These are phyloP conservation scores for Microplitis mediator DNA, from an alignment of 1,140 invertebrate genomes.

Conservation along the genomic window DNA sequence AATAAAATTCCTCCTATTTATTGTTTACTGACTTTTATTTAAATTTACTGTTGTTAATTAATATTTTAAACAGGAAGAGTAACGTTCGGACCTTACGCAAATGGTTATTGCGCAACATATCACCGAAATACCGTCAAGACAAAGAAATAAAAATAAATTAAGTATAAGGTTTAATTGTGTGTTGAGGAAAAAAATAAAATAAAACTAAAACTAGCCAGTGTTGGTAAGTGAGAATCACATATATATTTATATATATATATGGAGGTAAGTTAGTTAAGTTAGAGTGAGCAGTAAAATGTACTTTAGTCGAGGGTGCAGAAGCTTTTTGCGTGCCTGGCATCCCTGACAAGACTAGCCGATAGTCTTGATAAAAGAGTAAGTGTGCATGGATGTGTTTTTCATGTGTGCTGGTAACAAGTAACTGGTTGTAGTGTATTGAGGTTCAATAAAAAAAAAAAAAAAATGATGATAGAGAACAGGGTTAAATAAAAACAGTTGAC, in stretches of 20 bases:
- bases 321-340: background rate
- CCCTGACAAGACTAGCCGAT: background rate
- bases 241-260: background rate
- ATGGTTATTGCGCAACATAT: slow-evolving; percentile 52
- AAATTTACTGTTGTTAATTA: background rate
- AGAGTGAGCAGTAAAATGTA: background rate
- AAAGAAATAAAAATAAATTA: background rate
- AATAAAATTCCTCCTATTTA: background rate
- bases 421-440: no score
- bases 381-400: background rate
- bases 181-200: background rate
- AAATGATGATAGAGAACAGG: no score
- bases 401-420: no score
- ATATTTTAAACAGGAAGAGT: slow-evolving; percentile 7
- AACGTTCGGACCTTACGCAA: slow-evolving; percentile 44
- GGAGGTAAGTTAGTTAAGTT: background rate
- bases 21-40: no score
- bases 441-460: no score
- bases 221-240: background rate
- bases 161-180: background rate
- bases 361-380: background rate
- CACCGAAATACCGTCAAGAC: slow-evolving; percentile 47
- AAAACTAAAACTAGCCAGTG: background rate
- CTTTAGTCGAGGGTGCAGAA: background rate
- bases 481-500: no score